Conservation (phyloP, 1,140 invertebrate species). For the Schlechtendalia chinensis region DNA sequence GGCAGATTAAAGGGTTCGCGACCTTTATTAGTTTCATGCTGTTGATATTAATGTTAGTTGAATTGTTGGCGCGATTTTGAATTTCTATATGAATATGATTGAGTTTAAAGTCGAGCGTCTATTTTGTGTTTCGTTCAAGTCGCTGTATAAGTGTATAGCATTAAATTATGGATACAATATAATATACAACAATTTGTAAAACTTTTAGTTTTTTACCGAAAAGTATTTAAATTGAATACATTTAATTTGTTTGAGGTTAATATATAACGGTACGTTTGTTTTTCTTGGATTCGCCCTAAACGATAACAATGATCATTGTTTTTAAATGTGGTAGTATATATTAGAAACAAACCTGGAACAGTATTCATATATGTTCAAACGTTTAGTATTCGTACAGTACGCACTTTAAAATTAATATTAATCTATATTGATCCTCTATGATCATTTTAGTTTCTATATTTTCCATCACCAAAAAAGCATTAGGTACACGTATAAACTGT, state of each 20-base stretch:
- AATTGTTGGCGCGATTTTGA: constrained; percentile 10
- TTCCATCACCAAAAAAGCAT: neutral
- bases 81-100: neutral
- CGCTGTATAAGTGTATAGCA: neutral
- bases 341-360: no score
- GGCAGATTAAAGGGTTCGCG: neutral
- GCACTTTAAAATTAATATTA: neutral
- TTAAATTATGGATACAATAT: no score
- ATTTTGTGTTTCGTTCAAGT: no score
- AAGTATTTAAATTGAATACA: no score
- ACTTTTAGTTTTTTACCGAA: no score
- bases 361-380: neutral
- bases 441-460: neutral
- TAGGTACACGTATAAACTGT: neutral
- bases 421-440: neutral
- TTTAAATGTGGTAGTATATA: no score
- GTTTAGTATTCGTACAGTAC: neutral
- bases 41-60: neutral
- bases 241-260: no score
- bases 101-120: no score
- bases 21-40: constrained; percentile 17
- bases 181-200: neutral
- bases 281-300: no score
- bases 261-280: no score
- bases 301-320: no score